These are phyloP conservation scores for Zaprionus africanus DNA, from an alignment of 1,140 invertebrate genomes.

Conservation along the genomic window DNA sequence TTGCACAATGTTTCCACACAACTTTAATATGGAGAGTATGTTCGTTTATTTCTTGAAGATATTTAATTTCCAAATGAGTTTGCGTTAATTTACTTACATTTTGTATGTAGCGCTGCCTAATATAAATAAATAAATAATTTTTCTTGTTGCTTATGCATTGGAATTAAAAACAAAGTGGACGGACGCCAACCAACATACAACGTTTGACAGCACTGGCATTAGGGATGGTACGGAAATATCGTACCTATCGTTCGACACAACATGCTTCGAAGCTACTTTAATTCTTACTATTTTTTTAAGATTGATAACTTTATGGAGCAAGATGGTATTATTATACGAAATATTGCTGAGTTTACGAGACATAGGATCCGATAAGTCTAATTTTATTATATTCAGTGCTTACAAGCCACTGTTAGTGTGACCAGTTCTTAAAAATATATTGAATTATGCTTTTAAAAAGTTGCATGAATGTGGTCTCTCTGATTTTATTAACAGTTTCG, in stretches of 20 bases:
- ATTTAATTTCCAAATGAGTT: too few relatives aligned
- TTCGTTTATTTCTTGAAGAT: too few relatives aligned
- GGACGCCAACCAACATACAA: not conserved
- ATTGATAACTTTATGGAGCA: too few relatives aligned
- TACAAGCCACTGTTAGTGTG: not conserved
- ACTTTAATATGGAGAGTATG: too few relatives aligned
- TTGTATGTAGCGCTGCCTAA: not conserved
- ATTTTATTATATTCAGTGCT: not conserved
- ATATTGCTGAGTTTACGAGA: not conserved
- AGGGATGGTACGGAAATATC: not conserved
- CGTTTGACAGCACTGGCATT: not conserved
- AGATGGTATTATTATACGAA: too few relatives aligned
- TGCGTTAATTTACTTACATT: not conserved
- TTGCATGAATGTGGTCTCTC: not conserved
- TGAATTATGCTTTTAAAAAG: not conserved
- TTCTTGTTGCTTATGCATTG: not conserved
- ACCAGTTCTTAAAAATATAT: not conserved
- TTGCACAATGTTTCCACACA: too few relatives aligned
- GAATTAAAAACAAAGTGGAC: not conserved
- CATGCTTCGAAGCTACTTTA: too few relatives aligned
- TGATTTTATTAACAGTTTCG: too few relatives aligned
- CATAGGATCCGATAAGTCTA: not conserved
- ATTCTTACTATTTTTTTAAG: not conserved
- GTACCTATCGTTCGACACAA: not conserved
- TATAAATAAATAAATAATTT: not conserved